These are phyloP conservation scores for Porites australiensis DNA, from an alignment of 64 coral and sea anemone species.

Conservation along the genomic window DNA sequence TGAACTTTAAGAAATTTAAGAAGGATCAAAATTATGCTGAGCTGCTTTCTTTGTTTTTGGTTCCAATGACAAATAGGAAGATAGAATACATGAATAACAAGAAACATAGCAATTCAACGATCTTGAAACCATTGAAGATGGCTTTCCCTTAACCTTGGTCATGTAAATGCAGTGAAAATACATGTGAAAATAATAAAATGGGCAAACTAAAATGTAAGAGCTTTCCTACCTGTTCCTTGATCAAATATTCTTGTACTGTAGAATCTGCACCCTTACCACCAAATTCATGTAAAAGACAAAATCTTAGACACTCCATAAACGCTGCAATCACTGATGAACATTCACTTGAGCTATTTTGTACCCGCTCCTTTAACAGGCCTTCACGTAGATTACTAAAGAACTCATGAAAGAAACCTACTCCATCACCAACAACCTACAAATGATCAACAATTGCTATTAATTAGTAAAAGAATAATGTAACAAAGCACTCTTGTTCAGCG, in stretches of 20 bases:
- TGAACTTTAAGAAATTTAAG: too few relatives aligned
- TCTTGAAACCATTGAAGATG: too few relatives aligned
- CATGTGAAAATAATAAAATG: too few relatives aligned
- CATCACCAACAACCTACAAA: conserved; percentile 59
- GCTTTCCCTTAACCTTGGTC: too few relatives aligned
- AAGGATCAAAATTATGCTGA: too few relatives aligned
- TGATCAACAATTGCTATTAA: neutral
- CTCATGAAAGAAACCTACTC: conserved; percentile 75
- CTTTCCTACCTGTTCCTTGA: conserved; percentile 73
- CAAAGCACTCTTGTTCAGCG: neutral
- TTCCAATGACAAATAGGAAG: too few relatives aligned
- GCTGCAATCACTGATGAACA: conserved; percentile 75
- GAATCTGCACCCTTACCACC: neutral
- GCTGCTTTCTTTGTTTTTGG: too few relatives aligned
- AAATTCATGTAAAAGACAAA: conserved; percentile 44
- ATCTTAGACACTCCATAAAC: conserved; percentile 97
- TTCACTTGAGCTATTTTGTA: conserved; percentile 80
- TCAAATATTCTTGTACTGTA: conserved; percentile 65
- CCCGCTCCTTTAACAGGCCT: conserved; percentile 66
- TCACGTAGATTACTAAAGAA: conserved; percentile 79
- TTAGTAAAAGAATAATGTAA: neutral
- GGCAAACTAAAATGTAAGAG: too few relatives aligned
- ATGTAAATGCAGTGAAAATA: too few relatives aligned
- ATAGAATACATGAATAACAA: too few relatives aligned
- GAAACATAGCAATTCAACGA: too few relatives aligned